Evolutionary conservation across 2,113 vertebrate species (phyloP).

Genomic region (Salminus brasiliensis): DNA sequence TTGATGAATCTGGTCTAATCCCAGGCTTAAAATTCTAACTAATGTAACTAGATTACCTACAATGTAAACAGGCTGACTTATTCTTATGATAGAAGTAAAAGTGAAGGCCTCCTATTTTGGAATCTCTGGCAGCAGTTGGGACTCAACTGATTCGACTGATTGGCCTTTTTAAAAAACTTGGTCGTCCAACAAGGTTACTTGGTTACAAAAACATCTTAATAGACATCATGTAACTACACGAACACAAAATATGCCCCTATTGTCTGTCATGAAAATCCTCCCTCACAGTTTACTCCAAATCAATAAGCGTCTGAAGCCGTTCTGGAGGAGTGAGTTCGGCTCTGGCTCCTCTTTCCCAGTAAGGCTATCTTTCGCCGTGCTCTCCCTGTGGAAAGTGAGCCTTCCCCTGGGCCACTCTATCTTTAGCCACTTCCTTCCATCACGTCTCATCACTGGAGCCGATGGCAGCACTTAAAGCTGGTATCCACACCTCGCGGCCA

Average conservation of each 20-base stretch:
- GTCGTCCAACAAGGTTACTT: too few relatives aligned
- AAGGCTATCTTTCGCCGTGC: constrained; percentile 59
- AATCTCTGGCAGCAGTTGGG: too few relatives aligned
- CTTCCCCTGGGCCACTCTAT: constrained; percentile 62
- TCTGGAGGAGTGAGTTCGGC: not conserved
- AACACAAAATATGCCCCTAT: not conserved
- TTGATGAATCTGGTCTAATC: too few relatives aligned
- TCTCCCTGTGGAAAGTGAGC: constrained; percentile 59
- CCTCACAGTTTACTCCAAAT: constrained; percentile 11
- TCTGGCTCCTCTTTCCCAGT: constrained; percentile 43
- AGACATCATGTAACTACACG: not conserved
- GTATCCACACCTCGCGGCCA: constrained; percentile 70
- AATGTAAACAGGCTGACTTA: too few relatives aligned
- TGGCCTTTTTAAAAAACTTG: too few relatives aligned
- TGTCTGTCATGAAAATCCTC: not conserved
- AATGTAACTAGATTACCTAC: too few relatives aligned
- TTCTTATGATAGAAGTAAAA: too few relatives aligned
- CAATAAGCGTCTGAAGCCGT: constrained; percentile 32
- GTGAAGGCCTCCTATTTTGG: too few relatives aligned
- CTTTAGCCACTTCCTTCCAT: constrained; percentile 71
- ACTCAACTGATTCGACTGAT: too few relatives aligned
- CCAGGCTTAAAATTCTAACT: too few relatives aligned
- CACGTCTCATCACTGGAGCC: constrained; percentile 68
- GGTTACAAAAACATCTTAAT: too few relatives aligned
- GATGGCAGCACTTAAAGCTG: constrained; percentile 61